phyloP scores from a whole-genome alignment of 2,113 vertebrate species.

The Cheilinus undulatus region DNA sequence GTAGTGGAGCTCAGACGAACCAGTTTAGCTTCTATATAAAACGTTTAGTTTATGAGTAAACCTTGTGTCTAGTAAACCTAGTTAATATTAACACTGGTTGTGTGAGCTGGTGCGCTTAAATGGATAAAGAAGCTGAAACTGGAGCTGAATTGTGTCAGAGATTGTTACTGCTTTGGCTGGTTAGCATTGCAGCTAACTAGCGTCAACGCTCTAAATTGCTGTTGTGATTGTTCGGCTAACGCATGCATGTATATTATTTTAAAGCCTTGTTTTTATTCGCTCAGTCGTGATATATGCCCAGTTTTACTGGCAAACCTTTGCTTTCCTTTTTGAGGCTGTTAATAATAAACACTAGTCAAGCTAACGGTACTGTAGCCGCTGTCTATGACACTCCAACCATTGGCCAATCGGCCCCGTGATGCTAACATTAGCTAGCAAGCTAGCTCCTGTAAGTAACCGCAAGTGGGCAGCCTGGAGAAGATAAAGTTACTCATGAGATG shows the following conservation, averaged over 20 bases:
- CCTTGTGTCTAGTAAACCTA: accelerated
- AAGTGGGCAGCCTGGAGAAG: background rate
- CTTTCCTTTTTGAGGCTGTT: background rate
- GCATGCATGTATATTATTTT: background rate
- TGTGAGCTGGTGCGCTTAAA: too few species aligned
- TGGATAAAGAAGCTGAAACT: too few species aligned
- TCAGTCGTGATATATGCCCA: accelerated
- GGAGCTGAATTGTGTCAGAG: background rate
- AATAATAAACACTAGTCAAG: background rate
- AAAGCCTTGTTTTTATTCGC: accelerated
- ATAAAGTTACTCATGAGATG: background rate
- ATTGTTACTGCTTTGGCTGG: background rate
- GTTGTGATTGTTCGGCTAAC: background rate
- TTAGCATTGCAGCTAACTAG: constrained; percentile 51
- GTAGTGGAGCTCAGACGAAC: background rate
- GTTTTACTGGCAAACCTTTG: background rate
- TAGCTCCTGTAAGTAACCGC: background rate
- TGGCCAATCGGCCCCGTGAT: background rate
- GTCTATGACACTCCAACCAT: background rate
- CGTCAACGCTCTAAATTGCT: background rate
- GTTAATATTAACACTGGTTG: too few species aligned
- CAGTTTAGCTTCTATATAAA: background rate
- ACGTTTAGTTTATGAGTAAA: background rate
- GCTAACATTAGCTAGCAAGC: constrained; percentile 42
- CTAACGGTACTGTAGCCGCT: constrained; percentile 12